Percentiles rank a stretch among this genome's conserved stretches.
phyloP scores from a whole-genome alignment of 2,113 vertebrate species.

The Pyxicephalus adspersus region DNA sequence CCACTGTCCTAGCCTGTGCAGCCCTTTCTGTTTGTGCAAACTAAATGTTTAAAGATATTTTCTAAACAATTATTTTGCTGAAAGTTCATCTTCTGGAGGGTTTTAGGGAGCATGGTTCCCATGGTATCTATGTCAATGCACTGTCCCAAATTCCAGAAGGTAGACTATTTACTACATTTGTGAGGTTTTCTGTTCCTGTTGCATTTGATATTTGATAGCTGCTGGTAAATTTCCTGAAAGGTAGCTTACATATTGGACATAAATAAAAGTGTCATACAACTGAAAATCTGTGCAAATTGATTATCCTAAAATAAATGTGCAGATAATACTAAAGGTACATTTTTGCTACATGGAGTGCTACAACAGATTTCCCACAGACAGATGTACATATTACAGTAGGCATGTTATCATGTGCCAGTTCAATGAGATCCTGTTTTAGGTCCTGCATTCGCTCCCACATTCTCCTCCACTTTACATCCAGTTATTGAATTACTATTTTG shows the following conservation, averaged over 20 bases:
- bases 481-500: conserved; percentile 38
- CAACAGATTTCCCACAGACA: conserved; percentile 43
- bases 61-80: no score
- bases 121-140: no score
- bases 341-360: conserved; percentile 33
- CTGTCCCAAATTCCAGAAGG: no score
- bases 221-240: background rate
- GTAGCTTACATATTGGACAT: background rate
- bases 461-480: conserved; percentile 39
- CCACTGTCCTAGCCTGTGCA: no score
- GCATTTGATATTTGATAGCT: no score
- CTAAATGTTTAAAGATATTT: no score
- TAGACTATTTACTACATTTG: no score
- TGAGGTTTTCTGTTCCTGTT: no score
- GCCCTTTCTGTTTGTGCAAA: no score
- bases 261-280: conserved; percentile 20
- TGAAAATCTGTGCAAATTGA: conserved; percentile 22
- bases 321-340: conserved; percentile 19
- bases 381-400: conserved; percentile 37
- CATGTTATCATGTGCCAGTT: conserved; percentile 22
- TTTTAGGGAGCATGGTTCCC: no score
- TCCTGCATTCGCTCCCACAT: conserved; percentile 18
- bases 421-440: conserved; percentile 8
- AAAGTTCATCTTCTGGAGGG: no score
- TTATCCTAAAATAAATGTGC: background rate